Evolutionary conservation across 2,797 vertebrate genomes (phyloP), one percentile per base, ranked within the genome.

Genomic region (Rachycentron canadum): DNA sequence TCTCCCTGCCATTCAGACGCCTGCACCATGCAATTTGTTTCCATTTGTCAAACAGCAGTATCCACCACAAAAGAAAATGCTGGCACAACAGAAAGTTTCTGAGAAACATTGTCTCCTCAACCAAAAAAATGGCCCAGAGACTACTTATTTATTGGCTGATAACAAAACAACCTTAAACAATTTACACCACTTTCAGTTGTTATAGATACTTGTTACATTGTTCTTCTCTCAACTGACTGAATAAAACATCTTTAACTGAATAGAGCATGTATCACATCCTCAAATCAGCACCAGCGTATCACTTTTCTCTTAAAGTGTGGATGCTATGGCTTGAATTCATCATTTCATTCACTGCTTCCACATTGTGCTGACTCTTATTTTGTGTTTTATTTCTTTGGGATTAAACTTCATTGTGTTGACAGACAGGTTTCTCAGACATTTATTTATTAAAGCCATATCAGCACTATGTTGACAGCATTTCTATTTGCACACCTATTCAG

Each of bases 31-130:
- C 92, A 93, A 94, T 94, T 94, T 93, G 92, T 94, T 93, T 91
- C 90, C 91, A 94, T 94, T 94, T 94, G 90, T 94, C 94, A 94
- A 93, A 93, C 91, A 85, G 88, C 91, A 85, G 90, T 86, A 93
- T 91, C 91, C 85, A 21, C 85, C 89, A 92, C 92, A 92, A 94
- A 94, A 86, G 92, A 91, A 95, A 94, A 85, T 74, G 93, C 94
- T 93, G 88, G 89, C 92, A 92, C 84, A 81, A 92, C 92, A 88
- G 75, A 91, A 93, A 93, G 85, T 93, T 91, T 76, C 76, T 53
- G 73, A 64, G 86, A 88, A 79, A 90, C 87, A 87, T 89, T 88
- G 90, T 92, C 81, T 94, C 85, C 86, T 74, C 81, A 87, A 89
- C 81, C 90, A 80, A 88, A 89, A n/a, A 92, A 84, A 84, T 56